Evolutionary conservation across 2,113 vertebrate genomes (phyloP).

Genomic region (Sigmodon hispidus): DNA sequence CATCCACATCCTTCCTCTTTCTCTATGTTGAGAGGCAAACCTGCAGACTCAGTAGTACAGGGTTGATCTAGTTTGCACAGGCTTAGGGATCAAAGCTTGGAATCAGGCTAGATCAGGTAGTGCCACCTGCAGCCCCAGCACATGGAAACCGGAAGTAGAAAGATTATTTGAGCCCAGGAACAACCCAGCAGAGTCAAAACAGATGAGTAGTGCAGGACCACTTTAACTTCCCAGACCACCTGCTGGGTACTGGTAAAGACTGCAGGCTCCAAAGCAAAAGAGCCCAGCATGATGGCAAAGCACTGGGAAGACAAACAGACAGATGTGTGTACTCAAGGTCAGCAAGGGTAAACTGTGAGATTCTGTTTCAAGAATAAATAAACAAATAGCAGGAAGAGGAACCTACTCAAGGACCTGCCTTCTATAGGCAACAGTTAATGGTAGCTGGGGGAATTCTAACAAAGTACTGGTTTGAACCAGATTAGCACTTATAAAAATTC

Average conservation of each 20-base stretch:
- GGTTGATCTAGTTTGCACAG: not conserved
- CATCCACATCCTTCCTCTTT: not conserved
- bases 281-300: not conserved
- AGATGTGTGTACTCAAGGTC: not conserved
- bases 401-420: not conserved
- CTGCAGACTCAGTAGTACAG: not conserved
- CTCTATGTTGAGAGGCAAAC: not conserved
- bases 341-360: not conserved
- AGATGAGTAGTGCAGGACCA: not conserved
- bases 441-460: not conserved
- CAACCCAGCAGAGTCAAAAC: not conserved
- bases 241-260: not conserved
- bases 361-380: not conserved
- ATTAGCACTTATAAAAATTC: conserved; percentile 4
- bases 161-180: not conserved
- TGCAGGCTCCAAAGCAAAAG: too few relatives aligned
- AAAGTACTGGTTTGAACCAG: conserved; percentile 23
- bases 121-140: not conserved
- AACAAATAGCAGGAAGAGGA: not conserved
- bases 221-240: not conserved
- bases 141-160: not conserved
- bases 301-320: too few relatives aligned
- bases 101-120: not conserved
- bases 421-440: not conserved
- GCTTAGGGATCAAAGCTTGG: not conserved